Conservation (phyloP, 2,888 invertebrate genomes). For the Timema podura region DNA sequence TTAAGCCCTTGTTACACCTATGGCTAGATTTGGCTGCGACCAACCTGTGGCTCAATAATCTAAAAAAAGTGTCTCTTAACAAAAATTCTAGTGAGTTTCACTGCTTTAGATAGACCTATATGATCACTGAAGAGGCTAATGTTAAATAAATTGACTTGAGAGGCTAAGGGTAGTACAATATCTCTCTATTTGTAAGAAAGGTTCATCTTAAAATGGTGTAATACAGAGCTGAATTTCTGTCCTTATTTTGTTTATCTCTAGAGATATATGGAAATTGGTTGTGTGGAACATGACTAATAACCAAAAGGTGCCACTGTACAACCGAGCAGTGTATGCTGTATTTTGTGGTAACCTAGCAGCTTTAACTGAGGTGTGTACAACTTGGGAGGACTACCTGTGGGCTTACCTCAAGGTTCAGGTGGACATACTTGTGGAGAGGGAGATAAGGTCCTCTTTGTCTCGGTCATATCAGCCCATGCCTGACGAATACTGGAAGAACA, state of each 20-base stretch:
- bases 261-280: slow-evolving; percentile 54
- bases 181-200: too few relatives aligned
- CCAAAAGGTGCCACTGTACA: slow-evolving; percentile 38
- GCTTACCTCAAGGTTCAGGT: slow-evolving; percentile 77
- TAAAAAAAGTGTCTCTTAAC: too few relatives aligned
- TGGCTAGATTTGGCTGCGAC: too few relatives aligned
- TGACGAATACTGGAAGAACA: slow-evolving; percentile 63
- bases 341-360: slow-evolving; percentile 80
- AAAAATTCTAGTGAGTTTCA: too few relatives aligned
- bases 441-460: slow-evolving; percentile 58
- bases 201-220: too few relatives aligned
- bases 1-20: too few relatives aligned
- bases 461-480: slow-evolving; percentile 56
- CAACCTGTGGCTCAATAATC: too few relatives aligned
- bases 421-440: slow-evolving; percentile 79
- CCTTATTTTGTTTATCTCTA: slow-evolving; percentile 55
- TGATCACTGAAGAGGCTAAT: too few relatives aligned
- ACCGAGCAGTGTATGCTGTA: slow-evolving; percentile 66
- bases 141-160: too few relatives aligned
- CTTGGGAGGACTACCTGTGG: slow-evolving; percentile 91
- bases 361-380: slow-evolving; percentile 69
- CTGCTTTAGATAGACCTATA: too few relatives aligned
- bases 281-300: slow-evolving; percentile 53
- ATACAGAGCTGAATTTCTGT: too few relatives aligned
- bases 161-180: too few relatives aligned